Evolutionary conservation across 1,140 invertebrate species (phyloP).

Genomic region (Pogonomyrmex barbatus): DNA sequence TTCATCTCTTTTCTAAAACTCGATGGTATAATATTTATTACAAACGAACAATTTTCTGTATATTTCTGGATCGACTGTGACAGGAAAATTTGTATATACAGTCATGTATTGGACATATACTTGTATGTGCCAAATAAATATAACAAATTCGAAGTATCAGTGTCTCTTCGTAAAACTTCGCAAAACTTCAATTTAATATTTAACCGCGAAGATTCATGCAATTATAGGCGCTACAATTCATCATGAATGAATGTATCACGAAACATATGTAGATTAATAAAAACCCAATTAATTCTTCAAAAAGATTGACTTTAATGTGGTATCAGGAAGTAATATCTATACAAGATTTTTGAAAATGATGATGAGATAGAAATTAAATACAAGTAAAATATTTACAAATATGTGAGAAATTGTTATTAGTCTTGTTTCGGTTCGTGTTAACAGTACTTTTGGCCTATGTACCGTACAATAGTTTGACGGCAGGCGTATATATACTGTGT

Average conservation of each 20-base stretch:
- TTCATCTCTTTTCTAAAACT: background rate
- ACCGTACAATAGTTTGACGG: slow-evolving; percentile 30
- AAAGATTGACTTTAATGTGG: slow-evolving; percentile 11
- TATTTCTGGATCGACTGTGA: slow-evolving; percentile 1
- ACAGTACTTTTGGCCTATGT: slow-evolving; percentile 59
- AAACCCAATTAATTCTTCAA: slow-evolving; percentile 18
- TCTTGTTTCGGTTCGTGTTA: slow-evolving; percentile 38
- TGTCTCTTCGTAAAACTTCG: slow-evolving; percentile 7
- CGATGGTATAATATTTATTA: background rate
- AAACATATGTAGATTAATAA: slow-evolving; percentile 34
- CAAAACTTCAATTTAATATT: slow-evolving; percentile 16
- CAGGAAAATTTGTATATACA: slow-evolving; percentile 28
- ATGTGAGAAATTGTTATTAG: slow-evolving; percentile 6
- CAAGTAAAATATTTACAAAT: slow-evolving; percentile 56
- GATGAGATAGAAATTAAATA: slow-evolving; percentile 20
- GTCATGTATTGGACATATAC: slow-evolving; percentile 18
- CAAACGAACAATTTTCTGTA: slow-evolving; percentile 3
- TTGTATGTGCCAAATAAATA: slow-evolving; percentile 54
- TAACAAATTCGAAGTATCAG: slow-evolving; percentile 10
- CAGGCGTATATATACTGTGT: background rate
- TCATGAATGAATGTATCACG: slow-evolving; percentile 17
- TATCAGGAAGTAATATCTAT: slow-evolving; percentile 38
- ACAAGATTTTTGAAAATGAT: slow-evolving; percentile 48
- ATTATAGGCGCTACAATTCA: background rate
- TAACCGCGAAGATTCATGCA: background rate